Percentiles rank a stretch among this genome's conserved stretches.
These are phyloP conservation scores for Caenorhabditis japonica DNA, from an alignment of 2,888 invertebrate species.

Conservation along the genomic window DNA sequence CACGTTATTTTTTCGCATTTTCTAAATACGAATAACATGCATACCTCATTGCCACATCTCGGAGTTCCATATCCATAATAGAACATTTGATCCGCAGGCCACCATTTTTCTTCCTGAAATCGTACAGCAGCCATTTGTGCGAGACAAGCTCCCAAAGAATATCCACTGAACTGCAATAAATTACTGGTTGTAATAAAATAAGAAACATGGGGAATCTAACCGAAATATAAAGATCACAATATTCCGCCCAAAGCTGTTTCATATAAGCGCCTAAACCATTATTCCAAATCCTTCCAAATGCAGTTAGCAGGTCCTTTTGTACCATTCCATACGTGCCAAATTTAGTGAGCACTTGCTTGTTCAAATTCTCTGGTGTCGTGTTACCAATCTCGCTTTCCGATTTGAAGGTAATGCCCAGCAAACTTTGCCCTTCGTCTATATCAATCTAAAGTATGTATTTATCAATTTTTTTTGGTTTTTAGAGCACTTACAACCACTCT, in stretches of 20 bases:
- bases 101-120: conserved; percentile 51
- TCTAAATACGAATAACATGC: no score
- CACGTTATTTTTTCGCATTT: no score
- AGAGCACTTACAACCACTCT: conserved; percentile 48
- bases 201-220: no score
- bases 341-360: conserved; percentile 10
- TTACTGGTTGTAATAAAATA: no score
- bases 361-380: conserved; percentile 26
- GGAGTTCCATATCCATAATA: conserved; percentile 51
- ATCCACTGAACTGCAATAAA: conserved; percentile 48
- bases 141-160: conserved; percentile 48
- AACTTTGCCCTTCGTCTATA: conserved; percentile 48
- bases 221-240: conserved; percentile 54
- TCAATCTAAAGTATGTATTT: conserved; percentile 36
- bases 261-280: conserved; percentile 48
- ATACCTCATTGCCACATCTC: conserved; percentile 55
- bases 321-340: conserved; percentile 50
- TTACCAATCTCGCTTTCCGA: conserved; percentile 43
- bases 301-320: conserved; percentile 35
- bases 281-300: conserved; percentile 52
- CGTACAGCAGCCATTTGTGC: conserved; percentile 54
- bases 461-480: no score
- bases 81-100: conserved; percentile 54
- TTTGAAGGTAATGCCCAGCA: conserved; percentile 54
- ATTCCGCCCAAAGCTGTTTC: conserved; percentile 44